These are phyloP conservation scores for Amphiura filiformis DNA, from an alignment of 35 echinoderm and acorn worm genomes.

Conservation along the genomic window DNA sequence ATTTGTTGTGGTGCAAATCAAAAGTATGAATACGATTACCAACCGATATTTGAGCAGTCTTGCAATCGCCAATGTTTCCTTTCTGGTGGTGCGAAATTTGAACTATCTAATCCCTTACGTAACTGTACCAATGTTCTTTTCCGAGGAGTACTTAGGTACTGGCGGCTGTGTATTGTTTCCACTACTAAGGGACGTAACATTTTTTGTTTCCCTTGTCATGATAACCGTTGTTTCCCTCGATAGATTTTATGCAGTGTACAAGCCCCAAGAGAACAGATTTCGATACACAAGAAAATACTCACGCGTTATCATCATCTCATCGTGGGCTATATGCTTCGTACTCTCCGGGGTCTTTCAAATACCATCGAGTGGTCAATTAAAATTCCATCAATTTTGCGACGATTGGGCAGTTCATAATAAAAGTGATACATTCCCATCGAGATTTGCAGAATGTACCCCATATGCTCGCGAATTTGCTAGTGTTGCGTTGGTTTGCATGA, in stretches of 20 bases:
- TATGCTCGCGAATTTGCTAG: neutral
- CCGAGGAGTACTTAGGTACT: neutral
- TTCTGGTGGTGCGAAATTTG: neutral
- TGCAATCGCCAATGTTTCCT: neutral
- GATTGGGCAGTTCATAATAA: neutral
- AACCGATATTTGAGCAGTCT: neutral
- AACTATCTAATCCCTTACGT: neutral
- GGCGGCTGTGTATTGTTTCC: neutral
- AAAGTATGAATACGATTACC: neutral
- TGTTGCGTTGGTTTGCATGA: neutral
- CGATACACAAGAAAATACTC: slow-evolving; percentile 7
- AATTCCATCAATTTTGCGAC: neutral
- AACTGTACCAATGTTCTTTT: neutral
- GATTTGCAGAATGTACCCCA: neutral
- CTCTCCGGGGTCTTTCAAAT: neutral
- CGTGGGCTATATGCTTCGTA: neutral
- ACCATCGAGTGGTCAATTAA: neutral
- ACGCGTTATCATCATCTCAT: neutral
- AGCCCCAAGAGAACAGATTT: neutral
- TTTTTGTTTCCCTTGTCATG: neutral
- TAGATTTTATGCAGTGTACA: slow-evolving; percentile 3
- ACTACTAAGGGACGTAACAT: neutral
- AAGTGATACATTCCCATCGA: neutral
- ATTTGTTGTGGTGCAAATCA: neutral
- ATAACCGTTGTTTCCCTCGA: neutral